Base-by-base conservation (phyloP, 1,140 invertebrate genomes). In the Drosophila lowei region DNA sequence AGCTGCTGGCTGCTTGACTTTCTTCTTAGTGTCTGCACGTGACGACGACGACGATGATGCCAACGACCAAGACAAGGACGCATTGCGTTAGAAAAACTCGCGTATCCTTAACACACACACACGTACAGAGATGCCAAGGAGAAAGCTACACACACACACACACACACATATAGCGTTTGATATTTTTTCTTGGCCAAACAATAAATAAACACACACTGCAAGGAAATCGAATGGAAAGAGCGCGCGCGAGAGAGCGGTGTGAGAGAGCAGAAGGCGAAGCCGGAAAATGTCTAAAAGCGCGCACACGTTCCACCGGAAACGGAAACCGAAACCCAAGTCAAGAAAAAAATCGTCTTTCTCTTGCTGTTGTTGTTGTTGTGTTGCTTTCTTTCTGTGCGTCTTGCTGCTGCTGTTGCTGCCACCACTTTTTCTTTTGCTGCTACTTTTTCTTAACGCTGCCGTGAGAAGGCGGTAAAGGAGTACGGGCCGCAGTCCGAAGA, bases 151-250 rank as follows among this genome's bases (percentile, higher is more conserved):
- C 38, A 34, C 53, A 62, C 28, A 62, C 28, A 56, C 52, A 23
- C 53, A 41, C 44, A 44, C 58, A 34, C 55, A 38, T 7, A 30
- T 15, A 43, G 18, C 42, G 59, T 25, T 46, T 65, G 62, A 57
- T 76, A 72, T 63, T 65, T 70, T 76, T 65, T 77, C 60, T 61
- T 54, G 54, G 56, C 58, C 58, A 64, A 38, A 72, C 70, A 74
- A 81, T 85, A 85, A 85, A 85, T 88, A 85, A 81, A 88, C 72
- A 84, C 71, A 64, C 46, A 47, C 55, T 56, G 59, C 48, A 62
- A 67, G 56, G 54, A 56, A 76, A 64, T 72, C 57, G 61, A 64
- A 76, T 57, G 42, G 50, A 46, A 43, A 23, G 42, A 38, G 34
- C 34, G 11, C 34, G 34, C 34, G 11, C 34, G 11, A 13, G 11